phyloP scores from a whole-genome alignment of 2,888 invertebrate species.

The Leuctra nigra region DNA sequence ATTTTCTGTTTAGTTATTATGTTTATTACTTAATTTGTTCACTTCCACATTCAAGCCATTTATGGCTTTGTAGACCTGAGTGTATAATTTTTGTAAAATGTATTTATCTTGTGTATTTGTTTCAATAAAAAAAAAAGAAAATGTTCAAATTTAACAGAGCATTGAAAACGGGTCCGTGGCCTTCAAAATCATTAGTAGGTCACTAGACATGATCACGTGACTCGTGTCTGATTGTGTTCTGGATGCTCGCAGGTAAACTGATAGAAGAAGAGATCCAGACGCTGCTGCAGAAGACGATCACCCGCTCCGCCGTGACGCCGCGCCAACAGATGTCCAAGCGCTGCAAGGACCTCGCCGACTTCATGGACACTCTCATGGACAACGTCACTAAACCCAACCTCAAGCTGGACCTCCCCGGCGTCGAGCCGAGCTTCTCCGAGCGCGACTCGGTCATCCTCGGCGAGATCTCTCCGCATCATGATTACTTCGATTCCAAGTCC shows the following conservation, averaged over 20 bases:
- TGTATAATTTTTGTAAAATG: no score
- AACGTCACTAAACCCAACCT: constrained; percentile 54
- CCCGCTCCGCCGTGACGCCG: constrained; percentile 44
- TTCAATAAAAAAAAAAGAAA: no score
- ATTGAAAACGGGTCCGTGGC: no score
- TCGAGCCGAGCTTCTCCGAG: constrained; percentile 44
- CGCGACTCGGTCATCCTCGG: constrained; percentile 76
- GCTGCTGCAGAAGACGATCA: constrained; percentile 5
- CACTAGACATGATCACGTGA: no score
- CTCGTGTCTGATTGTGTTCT: no score
- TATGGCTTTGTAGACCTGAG: no score
- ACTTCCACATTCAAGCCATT: no score
- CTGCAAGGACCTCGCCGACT: constrained; percentile 63
- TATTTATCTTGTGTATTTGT: no score
- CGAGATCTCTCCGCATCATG: constrained; percentile 78
- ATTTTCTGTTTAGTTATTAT: no score
- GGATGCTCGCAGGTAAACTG: constrained; percentile 38
- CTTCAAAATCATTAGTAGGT: no score
- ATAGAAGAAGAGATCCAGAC: constrained; percentile 2
- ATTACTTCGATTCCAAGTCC: constrained; percentile 70
- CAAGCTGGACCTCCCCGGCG: constrained; percentile 52
- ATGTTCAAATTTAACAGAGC: no score
- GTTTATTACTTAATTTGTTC: no score
- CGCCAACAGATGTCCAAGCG: constrained; percentile 61
- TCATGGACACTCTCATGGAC: constrained; percentile 69